A percentile compares a stretch with the other conserved stretches of the same genome.
These are phyloP conservation scores for Jordanella pulchra DNA, from an alignment of 2,797 vertebrate species.

Conservation along the genomic window DNA sequence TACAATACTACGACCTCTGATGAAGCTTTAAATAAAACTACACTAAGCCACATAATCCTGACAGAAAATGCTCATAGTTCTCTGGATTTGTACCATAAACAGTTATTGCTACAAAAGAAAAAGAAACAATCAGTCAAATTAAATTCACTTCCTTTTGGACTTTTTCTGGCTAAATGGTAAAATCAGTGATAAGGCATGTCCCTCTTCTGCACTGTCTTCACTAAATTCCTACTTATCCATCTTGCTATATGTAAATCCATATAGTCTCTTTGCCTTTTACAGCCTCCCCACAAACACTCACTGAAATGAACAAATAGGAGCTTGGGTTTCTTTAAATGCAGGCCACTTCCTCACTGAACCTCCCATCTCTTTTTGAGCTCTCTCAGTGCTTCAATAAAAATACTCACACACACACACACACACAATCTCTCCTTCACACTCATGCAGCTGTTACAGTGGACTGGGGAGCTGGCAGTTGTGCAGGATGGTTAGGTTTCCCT, in stretches of 20 bases:
- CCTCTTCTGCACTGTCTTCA: not conserved
- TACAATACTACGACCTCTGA: not conserved
- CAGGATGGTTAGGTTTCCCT: conserved; percentile 45
- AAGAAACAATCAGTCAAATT: not conserved
- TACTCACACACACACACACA: conserved; percentile 6
- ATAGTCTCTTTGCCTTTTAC: conserved; percentile 5
- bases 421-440: conserved; percentile 22
- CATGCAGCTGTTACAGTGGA: conserved; percentile 53
- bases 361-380: conserved; percentile 10
- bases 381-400: conserved; percentile 27
- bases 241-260: not conserved
- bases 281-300: conserved; percentile 5
- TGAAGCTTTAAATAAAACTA: not conserved
- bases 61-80: conserved; percentile 19
- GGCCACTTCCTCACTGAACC: conserved; percentile 33
- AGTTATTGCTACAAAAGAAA: conserved; percentile 3
- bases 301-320: conserved; percentile 10
- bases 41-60: conserved; percentile 3
- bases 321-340: conserved; percentile 43
- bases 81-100: conserved; percentile 1
- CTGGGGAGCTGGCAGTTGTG: conserved; percentile 24
- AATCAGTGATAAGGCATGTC: not conserved
- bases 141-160: conserved; percentile 26
- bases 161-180: conserved; percentile 24
- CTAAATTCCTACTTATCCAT: not conserved